A percentile compares a stretch with the other conserved stretches of the same genome.
Evolutionary conservation across 2,888 invertebrate species (phyloP).

Genomic region (Hymenopus coronatus): DNA sequence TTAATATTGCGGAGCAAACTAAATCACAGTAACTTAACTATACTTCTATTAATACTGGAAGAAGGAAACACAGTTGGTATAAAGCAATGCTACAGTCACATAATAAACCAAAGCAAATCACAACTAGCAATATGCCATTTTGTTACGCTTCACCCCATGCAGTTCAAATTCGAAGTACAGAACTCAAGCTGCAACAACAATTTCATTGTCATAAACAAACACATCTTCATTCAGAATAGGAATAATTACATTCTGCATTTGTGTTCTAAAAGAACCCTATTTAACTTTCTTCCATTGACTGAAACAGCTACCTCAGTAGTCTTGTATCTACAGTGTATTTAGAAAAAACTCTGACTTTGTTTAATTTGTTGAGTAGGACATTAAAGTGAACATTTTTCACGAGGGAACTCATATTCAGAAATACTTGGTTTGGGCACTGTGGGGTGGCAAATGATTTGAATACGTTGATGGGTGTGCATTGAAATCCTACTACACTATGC

Average conservation of each 20-base stretch:
- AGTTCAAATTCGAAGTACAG: neutral
- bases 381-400: too few species aligned
- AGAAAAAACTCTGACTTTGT: too few species aligned
- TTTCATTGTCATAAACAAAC: neutral
- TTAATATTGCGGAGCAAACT: neutral
- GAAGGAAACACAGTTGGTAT: neutral
- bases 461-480: too few species aligned
- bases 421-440: too few species aligned
- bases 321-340: too few species aligned
- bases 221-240: neutral
- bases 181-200: neutral
- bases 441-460: too few species aligned
- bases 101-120: neutral
- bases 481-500: too few species aligned
- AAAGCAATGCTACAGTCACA: neutral
- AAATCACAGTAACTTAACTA: neutral
- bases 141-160: too few species aligned
- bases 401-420: too few species aligned
- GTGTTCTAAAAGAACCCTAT: neutral
- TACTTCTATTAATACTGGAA: neutral
- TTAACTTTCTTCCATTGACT: neutral
- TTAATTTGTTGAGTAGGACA: too few species aligned
- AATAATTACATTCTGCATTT: neutral
- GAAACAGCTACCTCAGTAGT: neutral
- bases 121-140: too few species aligned